Evolutionary conservation across 2,797 vertebrate genomes (phyloP), one percentile per base, ranked within the genome.

Genomic region (Psittacula echo): DNA sequence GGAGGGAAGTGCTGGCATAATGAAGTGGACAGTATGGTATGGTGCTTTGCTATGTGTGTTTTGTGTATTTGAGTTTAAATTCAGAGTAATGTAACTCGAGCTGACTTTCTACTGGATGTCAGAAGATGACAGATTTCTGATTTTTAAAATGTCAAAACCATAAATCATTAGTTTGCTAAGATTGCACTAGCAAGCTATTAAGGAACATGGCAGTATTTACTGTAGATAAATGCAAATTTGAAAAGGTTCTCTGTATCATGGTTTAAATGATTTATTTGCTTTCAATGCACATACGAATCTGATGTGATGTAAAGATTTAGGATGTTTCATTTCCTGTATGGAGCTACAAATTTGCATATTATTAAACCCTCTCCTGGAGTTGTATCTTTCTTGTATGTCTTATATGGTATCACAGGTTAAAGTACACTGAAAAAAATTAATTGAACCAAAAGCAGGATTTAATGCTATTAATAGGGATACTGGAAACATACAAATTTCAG

Each of bases 81-180:
- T 96, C 88, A 73, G 67, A 84, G 58, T 93, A 96, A 87, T 94
- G 47, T 82, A 93, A 97, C 93, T 97, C 77, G 41, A 93, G 91
- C 95, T 95, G 95, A 96, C 95, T 97, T 98, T 89, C 96, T 92
- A 89, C 84, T 93, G 74, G 86, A 73, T 98, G 97, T 98, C 97
- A 98, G 85, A 95, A 96, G 96, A 91, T 98, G 98, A 99, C 98
- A 97, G 97, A 99, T 99, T 97, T 97, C 97, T 97, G 98, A 98
- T 97, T 98, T 97, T 78, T 95, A 87, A 97, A 95, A 97, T 98
- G 98, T 98, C 97, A 97, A 96, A 89, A 48, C 96, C 97, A 97
- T 98, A 98, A 98, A 99, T 98, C 98, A 98, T 92, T 97, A 95
- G 93, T 97, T 98, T 97, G 91, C 95, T 95, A 97, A 97, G 98